phyloP scores from a whole-genome alignment of 2,113 vertebrate species.

The Pedionomus torquatus region DNA sequence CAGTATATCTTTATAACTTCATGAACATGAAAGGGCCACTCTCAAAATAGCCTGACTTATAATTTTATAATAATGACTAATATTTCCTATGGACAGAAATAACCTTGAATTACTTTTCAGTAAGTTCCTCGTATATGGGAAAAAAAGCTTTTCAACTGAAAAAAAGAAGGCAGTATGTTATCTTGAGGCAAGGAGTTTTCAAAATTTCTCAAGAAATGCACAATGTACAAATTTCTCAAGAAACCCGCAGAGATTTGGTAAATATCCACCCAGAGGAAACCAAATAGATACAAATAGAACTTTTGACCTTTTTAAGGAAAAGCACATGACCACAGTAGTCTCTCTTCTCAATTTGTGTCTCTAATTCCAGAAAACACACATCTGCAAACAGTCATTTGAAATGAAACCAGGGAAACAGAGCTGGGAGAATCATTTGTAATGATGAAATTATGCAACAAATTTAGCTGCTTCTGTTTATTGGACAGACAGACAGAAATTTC shows the following conservation, averaged over 20 bases:
- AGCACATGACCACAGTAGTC: slow-evolving; percentile 38
- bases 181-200: slow-evolving; percentile 5
- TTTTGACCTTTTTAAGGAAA: slow-evolving; percentile 52
- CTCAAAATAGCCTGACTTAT: slow-evolving; percentile 48
- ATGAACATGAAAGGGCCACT: slow-evolving; percentile 18
- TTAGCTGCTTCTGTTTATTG: background rate
- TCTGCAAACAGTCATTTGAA: slow-evolving; percentile 46
- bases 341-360: slow-evolving; percentile 15
- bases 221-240: slow-evolving; percentile 49
- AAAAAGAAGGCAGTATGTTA: slow-evolving; percentile 26
- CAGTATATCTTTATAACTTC: slow-evolving; percentile 21
- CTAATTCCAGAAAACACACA: slow-evolving; percentile 47
- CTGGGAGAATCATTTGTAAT: slow-evolving; percentile 19
- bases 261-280: slow-evolving; percentile 54
- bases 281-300: slow-evolving; percentile 48
- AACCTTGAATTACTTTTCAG: slow-evolving; percentile 59
- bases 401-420: slow-evolving; percentile 3
- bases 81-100: slow-evolving; percentile 62
- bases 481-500: background rate
- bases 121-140: slow-evolving; percentile 37
- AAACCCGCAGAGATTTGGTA: slow-evolving; percentile 65
- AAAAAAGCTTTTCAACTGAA: slow-evolving; percentile 3
- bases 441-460: slow-evolving; percentile 19
- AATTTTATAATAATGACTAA: slow-evolving; percentile 57
- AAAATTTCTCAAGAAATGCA: slow-evolving; percentile 63